phyloP scores from a whole-genome alignment of 1,140 invertebrate species.

The Papilio polyxenes region DNA sequence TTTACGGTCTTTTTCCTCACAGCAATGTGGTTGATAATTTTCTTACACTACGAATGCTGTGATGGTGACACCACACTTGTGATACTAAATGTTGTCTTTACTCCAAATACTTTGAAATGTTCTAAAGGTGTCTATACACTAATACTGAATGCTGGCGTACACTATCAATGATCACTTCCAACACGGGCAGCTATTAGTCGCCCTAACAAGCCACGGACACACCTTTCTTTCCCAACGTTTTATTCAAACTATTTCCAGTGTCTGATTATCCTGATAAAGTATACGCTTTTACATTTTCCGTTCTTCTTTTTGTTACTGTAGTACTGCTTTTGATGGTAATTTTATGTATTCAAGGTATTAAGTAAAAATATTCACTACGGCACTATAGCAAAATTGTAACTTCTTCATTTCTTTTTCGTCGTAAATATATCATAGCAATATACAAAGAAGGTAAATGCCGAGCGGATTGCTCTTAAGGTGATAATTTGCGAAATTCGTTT shows the following conservation, averaged over 20 bases:
- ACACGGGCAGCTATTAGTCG: conserved; percentile 39
- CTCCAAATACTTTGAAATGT: background rate
- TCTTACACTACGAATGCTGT: background rate
- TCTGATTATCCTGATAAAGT: conserved; percentile 31
- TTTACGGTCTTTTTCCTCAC: too few relatives aligned
- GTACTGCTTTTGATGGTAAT: background rate
- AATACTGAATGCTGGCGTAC: background rate
- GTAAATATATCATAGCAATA: too few relatives aligned
- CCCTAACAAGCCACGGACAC: conserved; percentile 36
- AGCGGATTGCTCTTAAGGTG: too few relatives aligned
- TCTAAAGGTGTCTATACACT: background rate
- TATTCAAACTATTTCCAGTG: conserved; percentile 27
- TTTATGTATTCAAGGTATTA: conserved; percentile 14
- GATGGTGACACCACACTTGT: background rate
- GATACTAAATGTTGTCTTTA: background rate
- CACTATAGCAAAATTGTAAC: too few relatives aligned
- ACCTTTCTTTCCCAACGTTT: conserved; percentile 28
- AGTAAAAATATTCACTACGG: background rate
- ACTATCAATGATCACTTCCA: conserved; percentile 29
- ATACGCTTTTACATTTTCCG: conserved; percentile 19
- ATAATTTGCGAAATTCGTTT: too few relatives aligned
- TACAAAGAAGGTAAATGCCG: too few relatives aligned
- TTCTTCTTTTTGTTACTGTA: conserved; percentile 15
- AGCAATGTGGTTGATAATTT: background rate
- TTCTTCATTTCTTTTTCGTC: too few relatives aligned